These are phyloP conservation scores for Craseonycteris thonglongyai DNA, from an alignment of 2,113 vertebrate species.

Conservation along the genomic window DNA sequence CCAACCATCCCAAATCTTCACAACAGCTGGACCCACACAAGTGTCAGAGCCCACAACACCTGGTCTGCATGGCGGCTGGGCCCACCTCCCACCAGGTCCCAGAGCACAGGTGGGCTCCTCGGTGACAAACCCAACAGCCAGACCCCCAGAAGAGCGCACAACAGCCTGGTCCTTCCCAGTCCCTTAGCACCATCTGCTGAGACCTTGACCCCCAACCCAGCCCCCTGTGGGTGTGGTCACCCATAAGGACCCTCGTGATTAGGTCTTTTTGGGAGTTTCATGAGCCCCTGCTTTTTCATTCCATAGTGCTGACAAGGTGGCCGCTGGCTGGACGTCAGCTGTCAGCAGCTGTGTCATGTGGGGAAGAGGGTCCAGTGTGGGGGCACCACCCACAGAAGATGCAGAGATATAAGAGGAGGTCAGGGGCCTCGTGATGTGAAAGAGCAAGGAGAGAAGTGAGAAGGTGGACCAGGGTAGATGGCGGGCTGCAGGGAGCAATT, in stretches of 20 bases:
- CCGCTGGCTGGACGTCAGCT: neutral
- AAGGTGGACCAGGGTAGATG: neutral
- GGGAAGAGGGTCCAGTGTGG: neutral
- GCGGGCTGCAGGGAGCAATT: accelerated
- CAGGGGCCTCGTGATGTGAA: no score
- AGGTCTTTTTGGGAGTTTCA: neutral
- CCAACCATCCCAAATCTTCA: neutral
- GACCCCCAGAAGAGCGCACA: neutral
- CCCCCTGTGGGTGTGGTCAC: accelerated
- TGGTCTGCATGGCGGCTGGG: neutral
- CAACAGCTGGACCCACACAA: neutral
- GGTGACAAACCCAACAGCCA: neutral
- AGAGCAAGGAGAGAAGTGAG: neutral
- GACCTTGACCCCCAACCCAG: neutral
- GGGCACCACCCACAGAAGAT: no score
- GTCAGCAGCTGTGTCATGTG: neutral
- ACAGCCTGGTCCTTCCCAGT: neutral
- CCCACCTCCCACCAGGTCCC: neutral
- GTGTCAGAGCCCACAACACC: neutral
- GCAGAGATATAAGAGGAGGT: neutral
- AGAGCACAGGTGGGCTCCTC: neutral
- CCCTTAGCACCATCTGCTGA: neutral
- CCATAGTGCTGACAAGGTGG: neutral
- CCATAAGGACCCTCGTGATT: accelerated
- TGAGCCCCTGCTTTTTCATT: neutral